phyloP scores from a whole-genome alignment of 2,888 invertebrate genomes.

The Xanthorhoe designata region DNA sequence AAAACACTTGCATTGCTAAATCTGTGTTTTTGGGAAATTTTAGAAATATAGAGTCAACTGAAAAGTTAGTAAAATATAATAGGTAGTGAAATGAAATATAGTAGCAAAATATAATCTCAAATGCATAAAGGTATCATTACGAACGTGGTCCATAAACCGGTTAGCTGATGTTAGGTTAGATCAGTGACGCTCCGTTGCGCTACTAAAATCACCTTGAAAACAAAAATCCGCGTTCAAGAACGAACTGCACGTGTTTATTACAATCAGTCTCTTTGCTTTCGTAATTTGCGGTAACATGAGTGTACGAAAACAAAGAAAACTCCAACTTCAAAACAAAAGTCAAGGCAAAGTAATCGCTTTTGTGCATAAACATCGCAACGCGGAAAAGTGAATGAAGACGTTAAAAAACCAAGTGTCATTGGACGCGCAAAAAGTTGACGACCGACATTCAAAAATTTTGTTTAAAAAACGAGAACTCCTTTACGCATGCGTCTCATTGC shows the following conservation, averaged over 20 bases:
- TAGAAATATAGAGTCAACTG: not conserved
- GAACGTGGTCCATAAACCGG: slow-evolving; percentile 38
- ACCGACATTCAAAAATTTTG: slow-evolving; percentile 51
- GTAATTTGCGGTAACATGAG: slow-evolving; percentile 29
- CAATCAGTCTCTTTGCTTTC: slow-evolving; percentile 15
- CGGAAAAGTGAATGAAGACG: slow-evolving; percentile 45
- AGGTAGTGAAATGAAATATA: no score
- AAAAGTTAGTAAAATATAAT: not conserved
- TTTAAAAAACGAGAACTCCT: slow-evolving; percentile 40
- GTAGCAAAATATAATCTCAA: not conserved
- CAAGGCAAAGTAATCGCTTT: slow-evolving; percentile 33
- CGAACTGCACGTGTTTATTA: slow-evolving; percentile 18
- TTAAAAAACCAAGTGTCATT: slow-evolving; percentile 53
- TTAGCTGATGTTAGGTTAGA: slow-evolving; percentile 35
- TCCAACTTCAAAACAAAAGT: slow-evolving; percentile 38
- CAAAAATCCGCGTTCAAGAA: slow-evolving; percentile 16
- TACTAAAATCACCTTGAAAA: slow-evolving; percentile 21
- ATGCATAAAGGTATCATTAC: not conserved
- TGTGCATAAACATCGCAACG: slow-evolving; percentile 27
- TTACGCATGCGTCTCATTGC: slow-evolving; percentile 50
- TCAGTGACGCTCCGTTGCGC: slow-evolving; percentile 30
- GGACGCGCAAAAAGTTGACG: slow-evolving; percentile 62
- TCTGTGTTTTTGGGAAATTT: not conserved
- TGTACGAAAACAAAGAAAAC: slow-evolving; percentile 30
- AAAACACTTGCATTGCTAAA: not conserved